These are phyloP conservation scores for Stigmatopora argus DNA, from an alignment of 2,113 vertebrate species.

Conservation along the genomic window DNA sequence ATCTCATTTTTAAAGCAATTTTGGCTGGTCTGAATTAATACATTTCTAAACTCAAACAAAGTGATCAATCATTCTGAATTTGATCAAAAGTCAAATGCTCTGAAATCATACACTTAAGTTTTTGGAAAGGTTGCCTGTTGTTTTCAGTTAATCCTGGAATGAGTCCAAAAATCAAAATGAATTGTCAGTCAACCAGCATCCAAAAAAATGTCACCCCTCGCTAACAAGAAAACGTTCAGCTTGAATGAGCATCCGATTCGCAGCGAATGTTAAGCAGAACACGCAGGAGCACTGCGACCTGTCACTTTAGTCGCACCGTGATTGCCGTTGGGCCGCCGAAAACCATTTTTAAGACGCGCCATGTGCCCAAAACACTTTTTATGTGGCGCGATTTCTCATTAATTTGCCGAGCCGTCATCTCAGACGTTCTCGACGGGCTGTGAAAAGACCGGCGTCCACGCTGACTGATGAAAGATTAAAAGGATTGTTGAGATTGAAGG, in stretches of 20 bases:
- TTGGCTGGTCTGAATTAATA: no score
- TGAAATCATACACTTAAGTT: neutral
- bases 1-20: no score
- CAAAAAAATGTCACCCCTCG: neutral
- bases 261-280: neutral
- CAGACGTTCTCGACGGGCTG: constrained; percentile 46
- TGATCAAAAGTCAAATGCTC: neutral
- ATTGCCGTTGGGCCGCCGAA: neutral
- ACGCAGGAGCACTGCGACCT: neutral
- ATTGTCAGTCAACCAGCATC: constrained; percentile 1
- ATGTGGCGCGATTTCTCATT: constrained; percentile 36
- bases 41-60: no score
- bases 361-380: neutral
- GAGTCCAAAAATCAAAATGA: neutral
- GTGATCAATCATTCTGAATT: neutral
- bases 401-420: constrained; percentile 44
- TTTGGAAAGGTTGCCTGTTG: neutral
- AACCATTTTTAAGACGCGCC: neutral
- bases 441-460: constrained; percentile 69
- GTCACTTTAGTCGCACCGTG: neutral
- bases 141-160: neutral
- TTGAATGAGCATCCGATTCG: neutral
- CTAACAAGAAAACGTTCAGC: constrained; percentile 3
- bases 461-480: constrained; percentile 80
- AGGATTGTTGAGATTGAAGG: constrained; percentile 73